Percentiles rank a stretch among this genome's conserved stretches.
Evolutionary conservation across 2,113 vertebrate genomes (phyloP).

Genomic region (Noctilio leporinus): DNA sequence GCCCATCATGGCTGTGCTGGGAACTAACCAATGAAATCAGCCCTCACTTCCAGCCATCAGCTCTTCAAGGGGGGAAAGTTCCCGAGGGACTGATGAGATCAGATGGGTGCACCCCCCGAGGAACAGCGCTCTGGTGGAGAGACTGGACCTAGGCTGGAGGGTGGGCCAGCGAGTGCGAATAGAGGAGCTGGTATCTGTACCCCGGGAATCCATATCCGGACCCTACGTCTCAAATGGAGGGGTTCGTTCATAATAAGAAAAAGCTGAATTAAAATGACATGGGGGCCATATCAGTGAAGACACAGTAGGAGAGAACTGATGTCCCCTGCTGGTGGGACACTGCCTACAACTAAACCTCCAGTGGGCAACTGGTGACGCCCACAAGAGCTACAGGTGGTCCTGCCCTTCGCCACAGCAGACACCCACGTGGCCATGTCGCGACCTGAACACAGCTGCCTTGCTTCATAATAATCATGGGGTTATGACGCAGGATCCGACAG

Average conservation of each 20-base stretch:
- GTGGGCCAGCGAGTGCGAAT: fast-evolving
- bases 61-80: background rate
- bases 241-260: background rate
- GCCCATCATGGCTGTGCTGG: no score
- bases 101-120: background rate
- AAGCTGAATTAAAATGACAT: fast-evolving
- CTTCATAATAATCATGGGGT: background rate
- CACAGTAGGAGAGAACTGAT: background rate
- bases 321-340: background rate
- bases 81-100: background rate
- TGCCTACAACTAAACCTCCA: background rate
- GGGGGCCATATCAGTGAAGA: fast-evolving
- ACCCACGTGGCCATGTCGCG: fast-evolving
- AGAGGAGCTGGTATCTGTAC: fast-evolving
- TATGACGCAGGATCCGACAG: fast-evolving
- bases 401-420: background rate
- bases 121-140: background rate
- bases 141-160: background rate
- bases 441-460: fast-evolving
- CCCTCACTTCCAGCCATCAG: background rate
- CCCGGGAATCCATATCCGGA: background rate
- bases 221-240: background rate
- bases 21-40: background rate
- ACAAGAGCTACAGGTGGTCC: fast-evolving
- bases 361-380: fast-evolving